phyloP scores from a whole-genome alignment of 1,140 invertebrate species.

The Heliconius nattereri region DNA sequence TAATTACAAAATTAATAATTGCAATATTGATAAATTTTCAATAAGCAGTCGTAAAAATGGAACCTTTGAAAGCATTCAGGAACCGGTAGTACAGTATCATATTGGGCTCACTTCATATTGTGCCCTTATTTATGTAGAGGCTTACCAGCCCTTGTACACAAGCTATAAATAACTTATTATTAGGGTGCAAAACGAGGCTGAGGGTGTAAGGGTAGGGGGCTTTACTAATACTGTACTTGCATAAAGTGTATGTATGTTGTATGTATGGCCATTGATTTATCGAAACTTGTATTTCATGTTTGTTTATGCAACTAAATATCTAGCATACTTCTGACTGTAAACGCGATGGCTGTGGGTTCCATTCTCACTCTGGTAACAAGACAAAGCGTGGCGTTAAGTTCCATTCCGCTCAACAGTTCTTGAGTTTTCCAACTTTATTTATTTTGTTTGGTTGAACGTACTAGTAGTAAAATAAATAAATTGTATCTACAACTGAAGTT shows the following conservation, averaged over 20 bases:
- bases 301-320: too few species aligned
- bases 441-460: too few species aligned
- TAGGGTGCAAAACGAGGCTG: neutral
- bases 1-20: neutral
- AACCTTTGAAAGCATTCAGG: neutral
- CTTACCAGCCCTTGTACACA: constrained; percentile 2
- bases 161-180: constrained; percentile 11
- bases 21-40: neutral
- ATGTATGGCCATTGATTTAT: neutral
- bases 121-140: constrained; percentile 4
- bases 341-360: too few species aligned
- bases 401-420: too few species aligned
- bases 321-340: too few species aligned
- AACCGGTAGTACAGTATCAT: neutral
- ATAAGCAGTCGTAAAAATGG: neutral
- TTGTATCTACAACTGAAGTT: too few species aligned
- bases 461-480: too few species aligned
- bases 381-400: too few species aligned
- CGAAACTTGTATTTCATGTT: neutral
- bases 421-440: too few species aligned
- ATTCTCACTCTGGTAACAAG: too few species aligned
- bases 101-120: neutral
- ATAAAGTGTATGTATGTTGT: neutral
- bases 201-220: neutral
- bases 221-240: neutral